These are phyloP conservation scores for Didymodactylos carnosus DNA, from an alignment of 2,888 invertebrate genomes.

Conservation along the genomic window DNA sequence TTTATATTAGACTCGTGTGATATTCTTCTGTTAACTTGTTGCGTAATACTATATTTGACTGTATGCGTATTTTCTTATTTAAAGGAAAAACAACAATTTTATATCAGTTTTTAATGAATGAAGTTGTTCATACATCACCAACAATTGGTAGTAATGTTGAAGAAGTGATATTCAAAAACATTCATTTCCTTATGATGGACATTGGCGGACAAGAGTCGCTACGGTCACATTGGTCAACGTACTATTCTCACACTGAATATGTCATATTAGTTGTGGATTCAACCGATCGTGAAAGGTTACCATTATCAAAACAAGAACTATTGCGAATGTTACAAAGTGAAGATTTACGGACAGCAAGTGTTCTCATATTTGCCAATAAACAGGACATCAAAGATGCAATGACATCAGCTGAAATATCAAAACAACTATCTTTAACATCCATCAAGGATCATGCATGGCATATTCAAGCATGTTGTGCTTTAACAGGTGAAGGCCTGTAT, in stretches of 20 bases:
- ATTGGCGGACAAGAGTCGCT: slow-evolving; percentile 87
- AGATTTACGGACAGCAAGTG: slow-evolving; percentile 96
- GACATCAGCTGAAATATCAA: slow-evolving; percentile 72
- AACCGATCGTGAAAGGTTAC: slow-evolving; percentile 92
- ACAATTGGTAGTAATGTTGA: slow-evolving; percentile 96
- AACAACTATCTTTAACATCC: slow-evolving; percentile 63
- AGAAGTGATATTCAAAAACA: slow-evolving; percentile 88
- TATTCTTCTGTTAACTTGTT: no score
- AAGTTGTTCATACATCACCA: slow-evolving; percentile 89
- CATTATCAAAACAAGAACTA: slow-evolving; percentile 71
- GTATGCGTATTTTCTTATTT: slow-evolving; percentile 2
- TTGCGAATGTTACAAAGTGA: slow-evolving; percentile 81
- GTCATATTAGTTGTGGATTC: slow-evolving; percentile 95
- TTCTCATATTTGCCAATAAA: slow-evolving; percentile 97
- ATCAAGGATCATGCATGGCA: slow-evolving; percentile 95
- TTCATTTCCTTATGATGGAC: slow-evolving; percentile 96
- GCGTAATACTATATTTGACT: not conserved
- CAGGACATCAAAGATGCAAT: slow-evolving; percentile 85
- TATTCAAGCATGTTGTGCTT: slow-evolving; percentile 92
- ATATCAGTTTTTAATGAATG: slow-evolving; percentile 54
- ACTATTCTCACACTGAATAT: slow-evolving; percentile 76
- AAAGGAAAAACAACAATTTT: slow-evolving; percentile 14
- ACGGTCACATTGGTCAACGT: slow-evolving; percentile 91
- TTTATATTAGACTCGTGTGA: no score
- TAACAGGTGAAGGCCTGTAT: slow-evolving; percentile 79